A percentile compares a stretch with the other conserved stretches of the same genome.
Evolutionary conservation across 2,888 invertebrate genomes (phyloP).

Genomic region (Mystacides longicornis): DNA sequence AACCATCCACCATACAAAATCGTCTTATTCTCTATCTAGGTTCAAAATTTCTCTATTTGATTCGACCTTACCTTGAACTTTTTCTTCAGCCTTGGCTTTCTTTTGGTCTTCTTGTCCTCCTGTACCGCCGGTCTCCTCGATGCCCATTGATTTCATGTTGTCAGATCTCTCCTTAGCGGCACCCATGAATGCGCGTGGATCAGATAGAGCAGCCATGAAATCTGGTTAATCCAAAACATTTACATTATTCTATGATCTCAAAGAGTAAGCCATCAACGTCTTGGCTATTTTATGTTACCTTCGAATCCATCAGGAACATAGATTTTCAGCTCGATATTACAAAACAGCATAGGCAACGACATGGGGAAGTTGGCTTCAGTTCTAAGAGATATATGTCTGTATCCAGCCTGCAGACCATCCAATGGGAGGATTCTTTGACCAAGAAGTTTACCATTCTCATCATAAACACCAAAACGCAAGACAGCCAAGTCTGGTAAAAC

Average conservation of each 20-base stretch:
- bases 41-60: too few relatives aligned
- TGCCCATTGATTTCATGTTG: constrained; percentile 93
- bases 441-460: constrained; percentile 92
- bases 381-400: constrained; percentile 92
- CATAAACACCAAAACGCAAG: constrained; percentile 95
- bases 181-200: constrained; percentile 86
- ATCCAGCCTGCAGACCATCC: constrained; percentile 96
- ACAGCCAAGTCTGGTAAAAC: constrained; percentile 97
- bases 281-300: constrained; percentile 44
- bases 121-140: constrained; percentile 66
- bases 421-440: constrained; percentile 96
- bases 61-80: constrained; percentile 66
- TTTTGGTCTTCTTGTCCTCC: constrained; percentile 42
- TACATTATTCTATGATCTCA: too few relatives aligned
- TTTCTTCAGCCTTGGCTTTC: constrained; percentile 58
- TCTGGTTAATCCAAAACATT: too few relatives aligned
- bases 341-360: constrained; percentile 98
- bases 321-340: constrained; percentile 97
- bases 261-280: neutral
- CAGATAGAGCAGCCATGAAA: constrained; percentile 96
- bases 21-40: too few relatives aligned
- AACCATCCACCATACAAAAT: too few relatives aligned
- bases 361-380: constrained; percentile 99
- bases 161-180: constrained; percentile 81
- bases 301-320: constrained; percentile 99